phyloP scores from a whole-genome alignment of 2,888 invertebrate genomes.

The Eledona agricola region DNA sequence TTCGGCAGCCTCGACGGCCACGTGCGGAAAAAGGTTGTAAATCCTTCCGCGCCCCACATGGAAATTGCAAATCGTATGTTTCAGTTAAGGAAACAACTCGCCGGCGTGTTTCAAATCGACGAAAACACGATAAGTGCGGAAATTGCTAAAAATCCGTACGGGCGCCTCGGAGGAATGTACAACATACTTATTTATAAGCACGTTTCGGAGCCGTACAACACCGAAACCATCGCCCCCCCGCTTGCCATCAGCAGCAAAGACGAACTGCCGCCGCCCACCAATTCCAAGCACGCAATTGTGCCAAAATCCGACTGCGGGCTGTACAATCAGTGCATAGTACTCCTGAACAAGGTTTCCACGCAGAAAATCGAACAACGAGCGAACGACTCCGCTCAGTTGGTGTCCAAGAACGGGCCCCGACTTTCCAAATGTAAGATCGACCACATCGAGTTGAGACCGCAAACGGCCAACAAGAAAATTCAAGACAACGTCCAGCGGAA shows the following conservation, averaged over 20 bases:
- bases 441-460: background rate
- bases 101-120: slow-evolving; percentile 62
- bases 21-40: slow-evolving; percentile 46
- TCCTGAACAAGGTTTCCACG: slow-evolving; percentile 25
- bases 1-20: slow-evolving; percentile 57
- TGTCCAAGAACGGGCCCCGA: slow-evolving; percentile 7
- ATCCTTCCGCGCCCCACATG: too few species aligned
- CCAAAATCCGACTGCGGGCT: slow-evolving; percentile 14
- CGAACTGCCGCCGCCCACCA: background rate
- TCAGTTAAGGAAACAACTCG: slow-evolving; percentile 65
- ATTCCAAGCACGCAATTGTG: slow-evolving; percentile 25
- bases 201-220: slow-evolving; percentile 36
- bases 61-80: slow-evolving; percentile 24
- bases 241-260: too few species aligned
- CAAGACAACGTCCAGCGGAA: slow-evolving; percentile 3
- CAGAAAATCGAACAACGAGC: slow-evolving; percentile 10
- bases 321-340: slow-evolving; percentile 34
- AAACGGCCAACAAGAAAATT: slow-evolving; percentile 7
- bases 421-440: slow-evolving; percentile 5
- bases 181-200: slow-evolving; percentile 64
- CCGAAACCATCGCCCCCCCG: slow-evolving; percentile 14
- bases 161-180: slow-evolving; percentile 69
- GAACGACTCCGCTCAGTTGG: slow-evolving; percentile 7
- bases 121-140: slow-evolving; percentile 63
- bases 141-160: slow-evolving; percentile 67